Evolutionary conservation across 1,140 invertebrate species (phyloP), one percentile per base, ranked within the genome.

Genomic region (Euwallacea similis): DNA sequence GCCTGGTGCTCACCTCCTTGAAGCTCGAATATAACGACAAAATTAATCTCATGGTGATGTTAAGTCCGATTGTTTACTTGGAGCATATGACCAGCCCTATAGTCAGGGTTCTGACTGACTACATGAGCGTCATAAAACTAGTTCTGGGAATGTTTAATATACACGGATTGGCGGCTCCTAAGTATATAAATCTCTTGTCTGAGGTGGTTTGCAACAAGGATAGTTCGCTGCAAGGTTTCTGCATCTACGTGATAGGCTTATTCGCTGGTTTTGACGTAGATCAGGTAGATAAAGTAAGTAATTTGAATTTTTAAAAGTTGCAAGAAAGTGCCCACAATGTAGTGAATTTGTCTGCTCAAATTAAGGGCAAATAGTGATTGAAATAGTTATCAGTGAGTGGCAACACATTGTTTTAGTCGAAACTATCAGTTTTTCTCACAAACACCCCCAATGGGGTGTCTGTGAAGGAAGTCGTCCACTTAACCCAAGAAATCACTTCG

Each of bases 51-150:
- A 82, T 84, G 70, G 83, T 88, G 71, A 82, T 86, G 1, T 75
- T 92, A 56, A 89, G 85, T 0, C 87, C 88, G 6, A 84, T 88
- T 3, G 83, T 84, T 2, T 87, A 81, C 69, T 79, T 84, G 16
- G 55, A 65, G 6, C 58, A 74, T 56, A 46, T 60, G 7, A 61
- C 21, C 33, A 69, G 73, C 54, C 73, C 69, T 11, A 13, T 71
- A 7, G 7, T 71, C 2, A 21, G n/a, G 8, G 42, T 73, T 9
- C 8, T 71, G 7, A 41, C 11, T 4, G 13, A 73, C 42, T 43
- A 65, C 61, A 7, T 21, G 11, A 60, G 42, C 42, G 42, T 69
- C 21, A 16, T 73, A 15, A 59, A 62, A 60, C 68, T 69, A 16
- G 46, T 50, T 11, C 46, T 50, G 13, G 13, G 7, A 2, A 7